Conservation (phyloP, 2,113 vertebrate species). For the Cairina moschata region DNA sequence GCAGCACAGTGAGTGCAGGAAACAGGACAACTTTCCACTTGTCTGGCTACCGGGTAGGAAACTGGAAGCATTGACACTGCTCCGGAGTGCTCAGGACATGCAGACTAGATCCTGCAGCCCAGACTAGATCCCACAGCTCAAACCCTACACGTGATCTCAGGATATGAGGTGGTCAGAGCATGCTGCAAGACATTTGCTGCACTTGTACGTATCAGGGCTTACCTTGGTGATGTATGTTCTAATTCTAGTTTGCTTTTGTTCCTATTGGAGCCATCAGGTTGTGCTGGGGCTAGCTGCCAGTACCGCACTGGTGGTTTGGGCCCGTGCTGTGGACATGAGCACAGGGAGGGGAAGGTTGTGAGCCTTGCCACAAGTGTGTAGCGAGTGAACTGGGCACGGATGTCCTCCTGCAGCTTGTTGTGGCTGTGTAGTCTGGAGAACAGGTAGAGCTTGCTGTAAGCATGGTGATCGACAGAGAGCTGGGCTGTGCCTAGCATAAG, state of each 20-base stretch:
- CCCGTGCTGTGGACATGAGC: background rate
- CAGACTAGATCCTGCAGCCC: too few relatives aligned
- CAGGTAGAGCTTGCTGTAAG: background rate
- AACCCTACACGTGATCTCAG: background rate
- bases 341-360: background rate
- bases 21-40: background rate
- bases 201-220: background rate
- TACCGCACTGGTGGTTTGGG: background rate
- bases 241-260: background rate
- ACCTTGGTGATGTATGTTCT: background rate
- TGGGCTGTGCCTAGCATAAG: background rate
- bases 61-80: background rate
- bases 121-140: background rate
- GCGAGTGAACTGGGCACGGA: accelerated
- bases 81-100: background rate
- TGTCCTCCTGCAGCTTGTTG: background rate
- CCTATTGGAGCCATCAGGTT: background rate
- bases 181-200: background rate
- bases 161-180: background rate
- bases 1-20: background rate
- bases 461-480: background rate
- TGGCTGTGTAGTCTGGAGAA: background rate
- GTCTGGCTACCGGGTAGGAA: background rate
- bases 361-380: background rate
- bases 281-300: background rate